These are phyloP conservation scores for Acanthaster planci DNA, from an alignment of 35 echinoderm and acorn worm genomes.

Conservation along the genomic window DNA sequence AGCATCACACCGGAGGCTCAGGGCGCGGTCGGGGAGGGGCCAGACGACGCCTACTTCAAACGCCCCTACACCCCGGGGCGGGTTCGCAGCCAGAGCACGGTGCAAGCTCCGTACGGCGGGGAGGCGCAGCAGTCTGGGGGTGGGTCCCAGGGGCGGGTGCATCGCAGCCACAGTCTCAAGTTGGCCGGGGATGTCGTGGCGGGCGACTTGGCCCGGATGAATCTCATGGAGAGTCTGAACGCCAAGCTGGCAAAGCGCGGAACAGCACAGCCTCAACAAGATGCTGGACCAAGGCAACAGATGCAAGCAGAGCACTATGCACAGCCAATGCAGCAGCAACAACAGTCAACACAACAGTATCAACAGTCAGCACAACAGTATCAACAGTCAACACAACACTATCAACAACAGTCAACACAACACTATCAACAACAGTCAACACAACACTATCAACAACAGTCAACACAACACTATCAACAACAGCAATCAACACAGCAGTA, in stretches of 20 bases:
- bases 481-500: conserved; percentile 15
- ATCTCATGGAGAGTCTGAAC: conserved; percentile 76
- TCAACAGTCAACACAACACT: conserved; percentile 34
- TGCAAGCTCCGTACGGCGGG: not conserved
- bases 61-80: not conserved
- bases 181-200: conserved; percentile 44
- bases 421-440: conserved; percentile 50
- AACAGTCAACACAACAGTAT: conserved; percentile 3
- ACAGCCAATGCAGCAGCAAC: not conserved
- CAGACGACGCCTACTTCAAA: not conserved
- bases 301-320: not conserved
- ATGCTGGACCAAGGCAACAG: conserved; percentile 9
- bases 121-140: not conserved
- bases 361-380: conserved; percentile 23
- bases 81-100: not conserved
- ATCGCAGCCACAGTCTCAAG: conserved; percentile 69
- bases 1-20: not conserved
- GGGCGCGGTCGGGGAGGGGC: not conserved
- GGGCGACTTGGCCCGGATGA: conserved; percentile 40
- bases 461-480: not conserved
- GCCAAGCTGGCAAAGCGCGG: conserved; percentile 75
- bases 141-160: conserved; percentile 38
- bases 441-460: conserved; percentile 5
- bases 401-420: conserved; percentile 22
- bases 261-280: conserved; percentile 15